Conservation (phyloP, 2,797 vertebrate genomes). For the Labeo calbasu region DNA sequence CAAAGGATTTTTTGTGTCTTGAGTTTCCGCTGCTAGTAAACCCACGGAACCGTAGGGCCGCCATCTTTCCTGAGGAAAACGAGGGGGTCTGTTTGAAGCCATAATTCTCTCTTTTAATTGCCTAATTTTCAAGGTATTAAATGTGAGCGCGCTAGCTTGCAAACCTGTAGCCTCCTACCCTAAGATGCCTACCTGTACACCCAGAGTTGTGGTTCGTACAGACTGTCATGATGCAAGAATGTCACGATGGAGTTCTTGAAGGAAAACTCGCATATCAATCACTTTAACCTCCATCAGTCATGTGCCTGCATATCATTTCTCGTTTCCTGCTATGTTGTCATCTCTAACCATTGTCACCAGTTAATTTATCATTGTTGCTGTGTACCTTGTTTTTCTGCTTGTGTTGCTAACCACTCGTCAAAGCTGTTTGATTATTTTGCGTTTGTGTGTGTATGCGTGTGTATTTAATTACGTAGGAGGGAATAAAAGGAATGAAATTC, state of each 20-base stretch:
- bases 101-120: constrained; percentile 66
- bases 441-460: constrained; percentile 14
- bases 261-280: constrained; percentile 40
- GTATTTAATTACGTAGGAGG: constrained; percentile 4
- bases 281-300: constrained; percentile 24
- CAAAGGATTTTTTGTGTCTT: constrained; percentile 61
- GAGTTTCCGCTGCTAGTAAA: constrained; percentile 59
- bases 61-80: constrained; percentile 57
- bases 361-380: constrained; percentile 61
- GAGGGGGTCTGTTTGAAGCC: constrained; percentile 69
- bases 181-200: constrained; percentile 64
- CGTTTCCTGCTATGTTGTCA: constrained; percentile 23
- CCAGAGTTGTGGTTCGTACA: constrained; percentile 11
- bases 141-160: constrained; percentile 61
- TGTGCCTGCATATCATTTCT: constrained; percentile 28
- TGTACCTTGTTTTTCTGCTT: constrained; percentile 45
- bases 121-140: constrained; percentile 65
- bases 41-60: constrained; percentile 37
- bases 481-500: not conserved
- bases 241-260: constrained; percentile 17
- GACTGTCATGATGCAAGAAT: constrained; percentile 66
- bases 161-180: constrained; percentile 42
- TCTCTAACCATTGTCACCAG: constrained; percentile 53
- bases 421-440: constrained; percentile 43
- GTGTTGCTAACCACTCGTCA: constrained; percentile 57